Base-by-base conservation (phyloP, 2,888 invertebrate species). In the Caprella mutica region DNA sequence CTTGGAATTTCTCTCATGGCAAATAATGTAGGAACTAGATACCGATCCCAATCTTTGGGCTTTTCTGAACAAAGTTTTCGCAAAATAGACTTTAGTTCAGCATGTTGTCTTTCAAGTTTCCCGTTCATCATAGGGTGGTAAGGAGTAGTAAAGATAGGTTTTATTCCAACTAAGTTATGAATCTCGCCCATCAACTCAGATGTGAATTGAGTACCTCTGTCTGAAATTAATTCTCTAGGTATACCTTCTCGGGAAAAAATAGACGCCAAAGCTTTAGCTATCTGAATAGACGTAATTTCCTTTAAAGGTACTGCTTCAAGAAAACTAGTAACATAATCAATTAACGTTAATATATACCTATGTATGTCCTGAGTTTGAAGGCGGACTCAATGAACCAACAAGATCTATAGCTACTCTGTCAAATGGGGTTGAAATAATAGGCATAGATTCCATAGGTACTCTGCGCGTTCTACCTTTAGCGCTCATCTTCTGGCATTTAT, bases 241-340 rank as follows among this genome's bases (percentile, higher is more conserved):
- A 46, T 54, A 17, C 58, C 40, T 12, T 40, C 58, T 5, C 39
- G 19, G 14, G 53, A 26, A 42, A 53, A 54, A n/a, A 58, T 48
- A 14, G 53, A 35, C 14, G 46, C 29, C 1, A 48, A 33, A 1
- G 53, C 27, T 40, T 53, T 48, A 4, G 48, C 53, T 3, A 58
- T 33, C 8, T 27, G 39, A 26, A 58, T 29, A 9, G 39, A 48
- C 5, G 29, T 17, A n/a, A 48, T 46, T 0, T 35, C 38, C 26
- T 40, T 46, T 4, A 58, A 24, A 5, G 48, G 40, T 4, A 58
- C 29, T 3, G 48, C 53, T 30, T 53, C 58, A 1, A 53, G 53
- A 24, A 53, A 58, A 14, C 58, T 35, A 19, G 58, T 58, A 6
- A 53, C 58, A 12, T 33, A 48, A 19, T 53, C 58, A 19, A 44